Evolutionary conservation across 2,888 invertebrate genomes (phyloP), one percentile per base, ranked within the genome.

Genomic region (Brassicogethes aeneus): DNA sequence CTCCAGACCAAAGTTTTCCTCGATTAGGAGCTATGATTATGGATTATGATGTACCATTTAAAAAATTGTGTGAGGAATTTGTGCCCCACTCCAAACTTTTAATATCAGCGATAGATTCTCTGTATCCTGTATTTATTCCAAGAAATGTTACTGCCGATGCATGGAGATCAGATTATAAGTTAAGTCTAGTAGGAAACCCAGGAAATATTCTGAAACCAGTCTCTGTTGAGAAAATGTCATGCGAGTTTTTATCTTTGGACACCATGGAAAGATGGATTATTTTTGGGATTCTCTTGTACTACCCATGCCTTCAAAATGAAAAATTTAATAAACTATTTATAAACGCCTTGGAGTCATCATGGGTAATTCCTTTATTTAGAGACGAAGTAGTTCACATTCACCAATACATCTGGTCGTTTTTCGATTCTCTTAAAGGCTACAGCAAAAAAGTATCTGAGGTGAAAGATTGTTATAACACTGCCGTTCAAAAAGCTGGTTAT

Each of bases 321-420:
- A 83, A 84, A 53, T 84, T 85, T 2, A 86, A 86, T 59, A 85
- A 84, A 64, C 80, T 97, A 68, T 99, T 95, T 90, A 78, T 87
- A 3, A 85, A 83, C 52, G 90, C 95, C 1, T 70, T 99, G 37
- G 91, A 95, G 60, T 90, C 89, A 3, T 87, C 91, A 17, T 94
- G 97, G 88, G 92, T 96, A 1, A 76, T 94, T 36, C 86, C 93
- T 2, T 70, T 99, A 15, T 99, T 95, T 63, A 76, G 99, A 23
- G 99, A 99, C 72, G 99, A 99, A 74, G 93, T 96, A 0, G 79
- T 99, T 34, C 87, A 91, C 61, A 91, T 93, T 50, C 99, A 99
- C 70, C 82, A 88, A 34, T 95, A 93, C 59, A 85, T 97, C 45
- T 88, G 89, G 60, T 75, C 79, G 38, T 95, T 88, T 61, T 95